A percentile compares a stretch with the other conserved stretches of the same genome.
Evolutionary conservation across 1,140 invertebrate species (phyloP).

Genomic region (Aphidius gifuensis): DNA sequence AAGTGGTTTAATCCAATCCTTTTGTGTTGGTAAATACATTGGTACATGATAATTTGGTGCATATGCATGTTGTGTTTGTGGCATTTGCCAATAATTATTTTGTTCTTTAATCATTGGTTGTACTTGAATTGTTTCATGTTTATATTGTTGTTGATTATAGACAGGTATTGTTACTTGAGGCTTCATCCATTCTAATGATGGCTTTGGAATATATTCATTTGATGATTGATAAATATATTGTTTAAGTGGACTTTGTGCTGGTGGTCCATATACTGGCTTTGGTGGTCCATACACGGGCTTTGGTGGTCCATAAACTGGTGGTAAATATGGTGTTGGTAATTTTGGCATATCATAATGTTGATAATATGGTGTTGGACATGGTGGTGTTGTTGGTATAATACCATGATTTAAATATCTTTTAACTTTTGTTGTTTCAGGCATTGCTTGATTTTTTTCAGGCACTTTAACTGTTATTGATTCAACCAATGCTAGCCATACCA

Average conservation of each 20-base stretch:
- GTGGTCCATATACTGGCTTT: constrained; percentile 17
- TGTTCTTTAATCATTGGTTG: constrained; percentile 22
- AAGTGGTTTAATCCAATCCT: constrained; percentile 25
- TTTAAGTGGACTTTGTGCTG: constrained; percentile 5
- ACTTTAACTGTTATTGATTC: neutral
- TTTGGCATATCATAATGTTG: constrained; percentile 30
- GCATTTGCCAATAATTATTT: constrained; percentile 23
- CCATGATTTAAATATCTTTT: constrained; percentile 34
- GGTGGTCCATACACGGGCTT: constrained; percentile 1
- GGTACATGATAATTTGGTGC: constrained; percentile 24
- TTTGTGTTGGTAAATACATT: constrained; percentile 18
- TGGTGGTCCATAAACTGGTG: constrained; percentile 17
- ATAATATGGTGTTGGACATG: constrained; percentile 39
- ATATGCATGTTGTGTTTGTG: constrained; percentile 26
- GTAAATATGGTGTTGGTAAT: constrained; percentile 25
- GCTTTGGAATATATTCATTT: constrained; percentile 26
- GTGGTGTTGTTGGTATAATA: constrained; percentile 25
- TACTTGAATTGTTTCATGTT: constrained; percentile 29
- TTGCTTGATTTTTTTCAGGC: neutral
- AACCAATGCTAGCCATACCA: constrained; percentile 38
- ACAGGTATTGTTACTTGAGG: constrained; percentile 32
- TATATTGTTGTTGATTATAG: constrained; percentile 33
- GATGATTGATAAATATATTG: constrained; percentile 30
- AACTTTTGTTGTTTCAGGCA: constrained; percentile 26
- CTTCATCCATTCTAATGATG: constrained; percentile 32